Conservation (phyloP, 2,113 vertebrate species). For the Tragelaphus scriptus region DNA sequence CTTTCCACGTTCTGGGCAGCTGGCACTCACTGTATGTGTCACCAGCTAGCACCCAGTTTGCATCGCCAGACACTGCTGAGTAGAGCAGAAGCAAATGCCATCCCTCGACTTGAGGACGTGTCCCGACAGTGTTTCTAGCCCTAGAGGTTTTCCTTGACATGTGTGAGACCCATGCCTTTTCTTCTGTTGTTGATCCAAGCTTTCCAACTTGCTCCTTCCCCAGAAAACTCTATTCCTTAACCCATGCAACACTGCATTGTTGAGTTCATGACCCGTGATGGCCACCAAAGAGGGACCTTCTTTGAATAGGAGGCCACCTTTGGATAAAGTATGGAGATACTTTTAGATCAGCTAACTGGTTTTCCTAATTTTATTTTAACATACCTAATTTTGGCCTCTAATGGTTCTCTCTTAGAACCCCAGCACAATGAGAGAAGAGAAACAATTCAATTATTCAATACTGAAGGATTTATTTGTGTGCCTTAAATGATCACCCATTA, state of each 20-base stretch:
- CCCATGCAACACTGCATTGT: no score
- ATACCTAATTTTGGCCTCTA: not conserved
- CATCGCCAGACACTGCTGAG: fast-evolving
- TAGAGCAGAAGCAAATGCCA: not conserved
- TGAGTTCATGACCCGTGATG: fast-evolving
- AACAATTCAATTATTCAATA: not conserved
- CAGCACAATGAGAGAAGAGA: not conserved
- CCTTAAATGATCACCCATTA: not conserved
- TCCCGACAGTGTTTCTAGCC: not conserved
- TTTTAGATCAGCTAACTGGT: not conserved
- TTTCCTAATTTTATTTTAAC: not conserved
- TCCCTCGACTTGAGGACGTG: no score
- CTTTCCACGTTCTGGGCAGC: not conserved
- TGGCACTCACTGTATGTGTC: not conserved
- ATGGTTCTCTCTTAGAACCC: not conserved
- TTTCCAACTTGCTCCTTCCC: not conserved
- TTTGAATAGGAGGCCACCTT: not conserved
- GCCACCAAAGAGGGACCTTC: not conserved
- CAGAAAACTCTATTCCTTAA: not conserved
- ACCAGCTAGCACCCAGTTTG: not conserved
- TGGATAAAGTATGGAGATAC: not conserved
- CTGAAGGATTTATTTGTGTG: not conserved
- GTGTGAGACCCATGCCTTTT: not conserved
- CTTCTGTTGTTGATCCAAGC: not conserved
- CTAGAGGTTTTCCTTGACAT: not conserved